A percentile compares a stretch with the other conserved stretches of the same genome.
These are phyloP conservation scores for Acanthoscelides obtectus DNA, from an alignment of 2,888 invertebrate species.

Conservation along the genomic window DNA sequence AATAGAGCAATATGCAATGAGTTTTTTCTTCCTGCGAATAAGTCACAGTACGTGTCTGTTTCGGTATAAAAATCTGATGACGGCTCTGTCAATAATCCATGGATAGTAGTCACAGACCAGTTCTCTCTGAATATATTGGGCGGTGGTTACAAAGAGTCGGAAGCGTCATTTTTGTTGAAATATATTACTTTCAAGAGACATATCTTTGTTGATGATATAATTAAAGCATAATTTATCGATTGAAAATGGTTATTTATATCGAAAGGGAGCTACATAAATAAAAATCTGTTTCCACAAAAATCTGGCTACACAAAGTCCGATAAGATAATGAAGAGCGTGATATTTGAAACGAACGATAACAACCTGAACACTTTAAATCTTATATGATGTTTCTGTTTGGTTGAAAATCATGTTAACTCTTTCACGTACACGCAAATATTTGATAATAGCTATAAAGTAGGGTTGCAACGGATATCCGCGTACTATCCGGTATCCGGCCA, in stretches of 20 bases:
- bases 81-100: background rate
- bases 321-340: background rate
- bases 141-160: background rate
- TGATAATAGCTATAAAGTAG: no score
- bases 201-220: background rate
- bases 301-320: background rate
- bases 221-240: background rate
- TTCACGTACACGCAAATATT: no score
- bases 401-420: no score
- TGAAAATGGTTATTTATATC: background rate
- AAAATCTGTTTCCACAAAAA: background rate
- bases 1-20: background rate
- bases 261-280: background rate
- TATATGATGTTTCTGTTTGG: no score
- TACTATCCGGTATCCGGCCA: no score
- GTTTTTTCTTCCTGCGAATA: no score
- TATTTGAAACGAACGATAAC: background rate
- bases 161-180: background rate
- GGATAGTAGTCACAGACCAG: background rate
- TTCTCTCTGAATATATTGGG: background rate
- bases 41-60: no score
- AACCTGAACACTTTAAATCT: no score
- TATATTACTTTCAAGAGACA: background rate
- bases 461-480: no score
- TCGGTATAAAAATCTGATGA: background rate